Evolutionary conservation across 2,797 vertebrate genomes (phyloP).

Genomic region (Pangasius krempfi): DNA sequence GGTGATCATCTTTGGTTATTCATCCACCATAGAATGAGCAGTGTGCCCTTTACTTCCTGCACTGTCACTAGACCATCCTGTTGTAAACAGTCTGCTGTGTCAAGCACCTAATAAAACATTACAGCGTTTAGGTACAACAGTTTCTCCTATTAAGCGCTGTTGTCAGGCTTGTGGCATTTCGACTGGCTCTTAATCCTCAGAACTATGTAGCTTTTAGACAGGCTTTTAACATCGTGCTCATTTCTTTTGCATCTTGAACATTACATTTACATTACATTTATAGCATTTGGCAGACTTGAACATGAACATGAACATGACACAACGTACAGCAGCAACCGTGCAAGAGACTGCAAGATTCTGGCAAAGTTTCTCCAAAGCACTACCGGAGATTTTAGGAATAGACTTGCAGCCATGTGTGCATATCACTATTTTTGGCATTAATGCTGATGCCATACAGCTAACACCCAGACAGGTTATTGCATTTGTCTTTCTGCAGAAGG

Average conservation of each 20-base stretch:
- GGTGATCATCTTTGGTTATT: not conserved
- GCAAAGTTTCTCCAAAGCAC: not conserved
- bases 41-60: not conserved
- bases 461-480: slow-evolving; percentile 17
- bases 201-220: not conserved
- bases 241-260: not conserved
- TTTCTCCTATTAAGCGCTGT: slow-evolving; percentile 1
- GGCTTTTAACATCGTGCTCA: not conserved
- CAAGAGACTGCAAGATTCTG: slow-evolving; percentile 18
- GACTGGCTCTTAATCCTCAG: not conserved
- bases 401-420: not conserved
- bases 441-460: slow-evolving; percentile 14
- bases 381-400: slow-evolving; percentile 7
- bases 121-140: not conserved
- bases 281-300: too few relatives aligned
- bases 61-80: not conserved
- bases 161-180: slow-evolving; percentile 6
- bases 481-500: not conserved
- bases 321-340: not conserved
- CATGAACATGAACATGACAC: too few relatives aligned
- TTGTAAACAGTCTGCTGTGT: not conserved
- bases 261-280: too few relatives aligned
- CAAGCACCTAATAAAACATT: slow-evolving; percentile 15
- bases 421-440: slow-evolving; percentile 1
- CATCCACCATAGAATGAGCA: not conserved